Conservation (phyloP, 2,888 invertebrate species). For the Eucriotettix oculatus region DNA sequence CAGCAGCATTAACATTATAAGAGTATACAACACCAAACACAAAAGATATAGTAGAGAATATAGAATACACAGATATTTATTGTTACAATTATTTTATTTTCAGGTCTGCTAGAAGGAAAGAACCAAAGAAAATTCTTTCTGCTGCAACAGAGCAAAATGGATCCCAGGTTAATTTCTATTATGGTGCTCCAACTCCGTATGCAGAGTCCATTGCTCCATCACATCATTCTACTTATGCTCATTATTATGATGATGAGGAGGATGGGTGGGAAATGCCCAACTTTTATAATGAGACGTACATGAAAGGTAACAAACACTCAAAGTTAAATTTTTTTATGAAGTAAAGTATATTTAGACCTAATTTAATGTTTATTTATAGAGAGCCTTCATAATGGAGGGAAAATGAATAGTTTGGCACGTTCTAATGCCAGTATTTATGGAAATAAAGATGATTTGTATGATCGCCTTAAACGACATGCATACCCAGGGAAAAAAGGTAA, state of each 20-base stretch:
- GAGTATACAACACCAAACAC: too few relatives aligned
- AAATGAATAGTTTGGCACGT: slow-evolving; percentile 83
- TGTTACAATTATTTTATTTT: slow-evolving; percentile 5
- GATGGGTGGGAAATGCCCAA: slow-evolving; percentile 97
- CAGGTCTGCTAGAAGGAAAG: slow-evolving; percentile 70
- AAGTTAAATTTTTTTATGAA: not conserved
- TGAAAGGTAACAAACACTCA: slow-evolving; percentile 51
- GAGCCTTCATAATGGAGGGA: slow-evolving; percentile 68
- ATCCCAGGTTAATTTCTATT: slow-evolving; percentile 90
- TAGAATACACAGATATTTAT: too few relatives aligned
- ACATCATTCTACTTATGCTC: slow-evolving; percentile 88
- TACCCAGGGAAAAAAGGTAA: slow-evolving; percentile 89
- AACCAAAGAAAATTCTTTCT: slow-evolving; percentile 79
- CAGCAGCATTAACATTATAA: too few relatives aligned
- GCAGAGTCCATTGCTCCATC: slow-evolving; percentile 91
- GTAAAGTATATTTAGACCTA: not conserved
- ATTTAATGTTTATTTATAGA: slow-evolving; percentile 23
- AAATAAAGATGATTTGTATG: slow-evolving; percentile 88
- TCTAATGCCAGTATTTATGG: slow-evolving; percentile 90
- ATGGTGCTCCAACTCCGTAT: slow-evolving; percentile 86
- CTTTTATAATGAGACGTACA: slow-evolving; percentile 90
- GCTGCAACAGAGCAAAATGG: slow-evolving; percentile 83
- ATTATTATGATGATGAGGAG: slow-evolving; percentile 90
- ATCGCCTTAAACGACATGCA: slow-evolving; percentile 86
- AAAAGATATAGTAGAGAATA: too few relatives aligned